A percentile compares a stretch with the other conserved stretches of the same genome.
Evolutionary conservation across 2,888 invertebrate genomes (phyloP).

Genomic region (Ceramica pisi): DNA sequence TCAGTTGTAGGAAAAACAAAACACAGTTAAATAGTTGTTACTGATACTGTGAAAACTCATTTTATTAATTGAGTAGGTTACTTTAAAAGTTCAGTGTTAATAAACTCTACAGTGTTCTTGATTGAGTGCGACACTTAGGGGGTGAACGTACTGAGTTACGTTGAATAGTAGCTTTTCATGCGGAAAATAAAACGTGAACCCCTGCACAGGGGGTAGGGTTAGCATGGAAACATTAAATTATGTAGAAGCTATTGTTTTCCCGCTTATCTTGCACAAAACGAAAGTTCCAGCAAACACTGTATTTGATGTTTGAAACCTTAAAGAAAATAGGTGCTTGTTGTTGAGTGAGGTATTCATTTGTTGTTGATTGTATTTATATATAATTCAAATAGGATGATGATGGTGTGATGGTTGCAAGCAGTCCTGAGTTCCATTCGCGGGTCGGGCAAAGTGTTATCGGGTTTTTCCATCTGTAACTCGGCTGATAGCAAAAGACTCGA

Average conservation of each 20-base stretch:
- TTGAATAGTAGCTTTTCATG: not conserved
- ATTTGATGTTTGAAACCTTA: not conserved
- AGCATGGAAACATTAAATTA: not conserved
- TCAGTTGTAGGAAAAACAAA: too few relatives aligned
- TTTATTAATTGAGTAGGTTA: not conserved
- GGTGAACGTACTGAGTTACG: slow-evolving; percentile 6
- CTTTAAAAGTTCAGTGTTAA: not conserved
- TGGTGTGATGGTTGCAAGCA: too few relatives aligned
- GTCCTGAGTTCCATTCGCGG: too few relatives aligned
- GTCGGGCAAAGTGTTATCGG: too few relatives aligned
- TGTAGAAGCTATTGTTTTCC: not conserved
- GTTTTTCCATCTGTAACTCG: too few relatives aligned
- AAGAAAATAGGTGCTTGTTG: not conserved
- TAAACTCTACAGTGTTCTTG: slow-evolving; percentile 1
- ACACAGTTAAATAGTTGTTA: too few relatives aligned
- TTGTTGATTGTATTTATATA: too few relatives aligned
- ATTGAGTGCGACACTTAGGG: slow-evolving; percentile 2
- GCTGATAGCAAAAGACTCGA: too few relatives aligned
- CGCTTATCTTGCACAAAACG: not conserved
- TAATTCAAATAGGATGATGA: too few relatives aligned
- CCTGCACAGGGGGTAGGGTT: not conserved
- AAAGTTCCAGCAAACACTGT: not conserved
- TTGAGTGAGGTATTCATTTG: not conserved
- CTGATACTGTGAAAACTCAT: too few relatives aligned
- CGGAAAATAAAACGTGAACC: not conserved